Evolutionary conservation across 2,113 vertebrate genomes (phyloP).

Genomic region (Melanostigma gelatinosum): DNA sequence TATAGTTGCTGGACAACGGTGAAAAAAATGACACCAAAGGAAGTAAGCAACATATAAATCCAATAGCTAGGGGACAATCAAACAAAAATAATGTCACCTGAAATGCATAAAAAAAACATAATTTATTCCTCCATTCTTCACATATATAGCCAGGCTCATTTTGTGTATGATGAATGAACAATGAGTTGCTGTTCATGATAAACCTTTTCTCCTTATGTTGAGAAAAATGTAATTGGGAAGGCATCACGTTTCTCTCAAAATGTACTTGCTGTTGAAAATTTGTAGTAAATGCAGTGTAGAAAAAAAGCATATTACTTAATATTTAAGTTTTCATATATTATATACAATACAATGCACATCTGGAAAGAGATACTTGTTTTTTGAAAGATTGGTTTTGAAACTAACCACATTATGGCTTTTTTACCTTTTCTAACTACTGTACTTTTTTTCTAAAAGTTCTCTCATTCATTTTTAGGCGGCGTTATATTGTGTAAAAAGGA

Average conservation of each 20-base stretch:
- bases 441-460: background rate
- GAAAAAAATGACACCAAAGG: background rate
- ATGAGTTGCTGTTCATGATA: background rate
- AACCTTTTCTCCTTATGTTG: background rate
- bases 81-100: background rate
- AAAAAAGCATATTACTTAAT: background rate
- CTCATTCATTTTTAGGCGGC: background rate
- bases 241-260: background rate
- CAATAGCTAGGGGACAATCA: background rate
- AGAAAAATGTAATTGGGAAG: background rate
- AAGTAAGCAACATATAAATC: background rate
- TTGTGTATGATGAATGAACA: background rate
- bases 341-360: background rate
- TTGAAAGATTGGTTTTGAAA: background rate
- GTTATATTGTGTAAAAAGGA: slow-evolving; percentile 19
- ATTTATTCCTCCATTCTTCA: background rate
- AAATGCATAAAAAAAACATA: background rate
- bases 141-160: background rate
- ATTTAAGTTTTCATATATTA: background rate
- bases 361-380: background rate
- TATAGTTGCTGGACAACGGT: slow-evolving; percentile 33
- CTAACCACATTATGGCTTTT: background rate
- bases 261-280: background rate
- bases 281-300: background rate
- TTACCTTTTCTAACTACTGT: background rate